phyloP scores from a whole-genome alignment of 1,140 invertebrate species.

The Luehdorfia chinensis region DNA sequence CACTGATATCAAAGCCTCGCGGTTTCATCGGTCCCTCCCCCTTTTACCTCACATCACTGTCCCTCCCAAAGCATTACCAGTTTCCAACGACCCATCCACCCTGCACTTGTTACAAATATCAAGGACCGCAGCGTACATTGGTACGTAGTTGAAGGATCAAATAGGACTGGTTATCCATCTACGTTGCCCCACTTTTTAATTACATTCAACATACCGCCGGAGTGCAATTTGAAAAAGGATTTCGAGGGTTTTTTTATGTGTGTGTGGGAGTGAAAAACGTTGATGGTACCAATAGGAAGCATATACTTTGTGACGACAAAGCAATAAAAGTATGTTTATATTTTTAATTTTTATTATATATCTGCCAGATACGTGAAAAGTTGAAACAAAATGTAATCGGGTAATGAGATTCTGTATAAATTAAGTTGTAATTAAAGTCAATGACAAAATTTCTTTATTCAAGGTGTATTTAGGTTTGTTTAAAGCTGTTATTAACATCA shows the following conservation, averaged over 20 bases:
- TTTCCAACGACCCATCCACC: constrained; percentile 16
- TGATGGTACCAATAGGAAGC: constrained; percentile 2
- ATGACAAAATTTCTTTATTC: too few species aligned
- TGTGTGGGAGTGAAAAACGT: constrained; percentile 30
- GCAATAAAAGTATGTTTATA: too few species aligned
- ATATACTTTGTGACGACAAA: too few species aligned
- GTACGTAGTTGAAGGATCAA: constrained; percentile 21
- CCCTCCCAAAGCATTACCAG: constrained; percentile 17
- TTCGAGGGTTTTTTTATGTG: constrained; percentile 48
- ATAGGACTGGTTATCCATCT: constrained; percentile 22
- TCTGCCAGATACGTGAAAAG: too few species aligned
- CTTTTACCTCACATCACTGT: constrained; percentile 11
- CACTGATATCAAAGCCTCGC: constrained; percentile 43
- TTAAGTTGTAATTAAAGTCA: too few species aligned
- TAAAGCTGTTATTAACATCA: too few species aligned
- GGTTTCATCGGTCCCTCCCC: constrained; percentile 32
- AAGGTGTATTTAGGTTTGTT: too few species aligned
- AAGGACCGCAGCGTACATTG: constrained; percentile 4
- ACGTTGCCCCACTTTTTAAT: constrained; percentile 58
- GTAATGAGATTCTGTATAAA: too few species aligned
- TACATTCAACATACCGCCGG: constrained; percentile 51
- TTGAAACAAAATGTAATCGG: too few species aligned
- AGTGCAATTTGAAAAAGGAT: constrained; percentile 58
- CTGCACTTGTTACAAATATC: not conserved
- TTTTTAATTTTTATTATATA: too few species aligned